Conservation (phyloP, 2,797 vertebrate genomes). For the Tenualosa ilisha region DNA sequence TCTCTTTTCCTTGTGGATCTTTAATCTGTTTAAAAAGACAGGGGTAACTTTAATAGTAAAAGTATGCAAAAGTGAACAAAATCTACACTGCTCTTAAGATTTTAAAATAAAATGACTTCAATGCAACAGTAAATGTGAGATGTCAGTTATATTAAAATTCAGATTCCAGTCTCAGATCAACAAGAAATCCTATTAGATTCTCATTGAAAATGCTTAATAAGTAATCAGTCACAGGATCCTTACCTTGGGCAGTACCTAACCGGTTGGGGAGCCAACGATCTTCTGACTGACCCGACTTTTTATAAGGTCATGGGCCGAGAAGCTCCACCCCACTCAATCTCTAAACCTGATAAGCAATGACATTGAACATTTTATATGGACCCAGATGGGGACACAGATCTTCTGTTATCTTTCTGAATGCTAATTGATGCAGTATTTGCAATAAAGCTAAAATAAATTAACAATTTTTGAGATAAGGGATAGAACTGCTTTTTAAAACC, state of each 20-base stretch:
- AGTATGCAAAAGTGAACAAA: not conserved
- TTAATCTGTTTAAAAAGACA: not conserved
- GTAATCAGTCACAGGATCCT: not conserved
- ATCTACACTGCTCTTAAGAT: not conserved
- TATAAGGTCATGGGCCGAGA: not conserved
- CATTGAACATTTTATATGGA: not conserved
- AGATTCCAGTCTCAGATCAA: not conserved
- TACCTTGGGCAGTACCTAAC: conserved; percentile 2
- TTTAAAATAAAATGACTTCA: not conserved
- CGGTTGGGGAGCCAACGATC: not conserved
- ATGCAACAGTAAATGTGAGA: not conserved
- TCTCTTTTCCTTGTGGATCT: not conserved
- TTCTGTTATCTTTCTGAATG: not conserved
- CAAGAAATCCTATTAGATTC: not conserved
- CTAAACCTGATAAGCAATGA: not conserved
- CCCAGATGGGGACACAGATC: not conserved
- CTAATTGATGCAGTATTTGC: not conserved
- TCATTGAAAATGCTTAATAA: not conserved
- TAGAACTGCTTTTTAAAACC: too few relatives aligned
- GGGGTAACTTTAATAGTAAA: not conserved
- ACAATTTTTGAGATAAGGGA: too few relatives aligned
- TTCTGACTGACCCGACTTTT: not conserved
- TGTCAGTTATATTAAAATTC: not conserved
- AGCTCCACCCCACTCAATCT: not conserved
- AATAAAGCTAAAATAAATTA: too few relatives aligned